Percentiles rank a stretch among this genome's conserved stretches.
phyloP scores from a whole-genome alignment of 1,140 invertebrate species.

The Potamilus streckersoni region DNA sequence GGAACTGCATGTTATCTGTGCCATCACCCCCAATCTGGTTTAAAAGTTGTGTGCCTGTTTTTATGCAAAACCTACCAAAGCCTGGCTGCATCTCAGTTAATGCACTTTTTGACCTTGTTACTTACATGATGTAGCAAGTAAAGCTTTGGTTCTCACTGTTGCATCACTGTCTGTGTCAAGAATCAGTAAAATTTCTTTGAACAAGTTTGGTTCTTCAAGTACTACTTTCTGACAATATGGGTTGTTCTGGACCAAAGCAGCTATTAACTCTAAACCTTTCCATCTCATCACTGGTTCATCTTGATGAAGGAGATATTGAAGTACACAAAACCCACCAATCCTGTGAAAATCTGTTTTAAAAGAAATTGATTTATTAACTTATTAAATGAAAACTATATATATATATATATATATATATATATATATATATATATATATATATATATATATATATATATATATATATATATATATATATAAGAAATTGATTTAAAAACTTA shows the following conservation, averaged over 20 bases:
- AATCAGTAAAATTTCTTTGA: constrained; percentile 76
- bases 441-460: too few species aligned
- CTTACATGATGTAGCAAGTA: constrained; percentile 82
- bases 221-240: constrained; percentile 78
- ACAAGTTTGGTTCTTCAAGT: constrained; percentile 72
- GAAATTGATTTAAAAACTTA: too few species aligned
- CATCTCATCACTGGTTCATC: constrained; percentile 74
- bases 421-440: too few species aligned
- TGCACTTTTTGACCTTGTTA: background rate
- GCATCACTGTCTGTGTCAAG: constrained; percentile 74
- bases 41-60: too few species aligned
- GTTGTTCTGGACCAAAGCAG: constrained; percentile 83
- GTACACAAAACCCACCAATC: constrained; percentile 80
- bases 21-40: too few species aligned
- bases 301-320: constrained; percentile 76
- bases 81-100: background rate
- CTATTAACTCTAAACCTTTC: constrained; percentile 77
- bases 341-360: constrained; percentile 79
- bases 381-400: too few species aligned
- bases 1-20: too few species aligned
- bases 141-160: constrained; percentile 75
- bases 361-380: too few species aligned
- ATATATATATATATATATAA: too few species aligned
- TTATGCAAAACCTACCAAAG: background rate
- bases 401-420: too few species aligned